These are phyloP conservation scores for Gephyroberyx darwinii DNA, from an alignment of 2,797 vertebrate genomes.

Conservation along the genomic window DNA sequence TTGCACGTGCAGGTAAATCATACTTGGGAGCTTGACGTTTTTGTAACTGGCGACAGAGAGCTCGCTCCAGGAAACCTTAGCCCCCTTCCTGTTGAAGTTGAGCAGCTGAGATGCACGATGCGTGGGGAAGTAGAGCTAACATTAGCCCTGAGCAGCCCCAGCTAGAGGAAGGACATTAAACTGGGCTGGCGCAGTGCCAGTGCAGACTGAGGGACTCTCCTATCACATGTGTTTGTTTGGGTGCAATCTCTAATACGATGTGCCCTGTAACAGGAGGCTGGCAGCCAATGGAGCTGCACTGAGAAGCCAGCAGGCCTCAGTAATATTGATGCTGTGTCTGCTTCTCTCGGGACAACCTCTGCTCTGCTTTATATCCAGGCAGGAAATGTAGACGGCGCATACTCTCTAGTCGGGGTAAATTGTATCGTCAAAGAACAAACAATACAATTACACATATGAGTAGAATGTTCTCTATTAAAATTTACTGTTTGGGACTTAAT, in stretches of 20 bases:
- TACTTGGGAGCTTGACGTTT: constrained; percentile 51
- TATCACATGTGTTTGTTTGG: constrained; percentile 82
- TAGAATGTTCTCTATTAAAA: not conserved
- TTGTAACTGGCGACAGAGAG: constrained; percentile 78
- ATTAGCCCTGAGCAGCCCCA: constrained; percentile 73
- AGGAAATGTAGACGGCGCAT: constrained; percentile 47
- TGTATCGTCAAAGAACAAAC: constrained; percentile 27
- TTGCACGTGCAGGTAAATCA: constrained; percentile 59
- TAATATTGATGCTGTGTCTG: constrained; percentile 68
- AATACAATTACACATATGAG: not conserved
- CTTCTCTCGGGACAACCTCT: constrained; percentile 55
- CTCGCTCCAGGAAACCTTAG: constrained; percentile 78
- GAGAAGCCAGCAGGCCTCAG: constrained; percentile 55
- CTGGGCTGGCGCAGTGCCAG: constrained; percentile 69
- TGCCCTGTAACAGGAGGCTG: constrained; percentile 59
- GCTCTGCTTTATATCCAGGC: constrained; percentile 43
- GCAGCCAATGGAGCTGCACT: constrained; percentile 50
- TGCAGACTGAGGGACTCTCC: constrained; percentile 59
- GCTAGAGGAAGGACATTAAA: constrained; percentile 67
- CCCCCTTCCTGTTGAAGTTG: constrained; percentile 69
- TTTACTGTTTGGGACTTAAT: constrained; percentile 40
- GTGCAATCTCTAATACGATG: constrained; percentile 68
- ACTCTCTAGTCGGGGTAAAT: constrained; percentile 41
- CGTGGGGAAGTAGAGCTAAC: constrained; percentile 74
- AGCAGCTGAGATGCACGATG: constrained; percentile 72